These are phyloP conservation scores for Pygoscelis antarcticus DNA, from an alignment of 2,113 vertebrate species.

Conservation along the genomic window DNA sequence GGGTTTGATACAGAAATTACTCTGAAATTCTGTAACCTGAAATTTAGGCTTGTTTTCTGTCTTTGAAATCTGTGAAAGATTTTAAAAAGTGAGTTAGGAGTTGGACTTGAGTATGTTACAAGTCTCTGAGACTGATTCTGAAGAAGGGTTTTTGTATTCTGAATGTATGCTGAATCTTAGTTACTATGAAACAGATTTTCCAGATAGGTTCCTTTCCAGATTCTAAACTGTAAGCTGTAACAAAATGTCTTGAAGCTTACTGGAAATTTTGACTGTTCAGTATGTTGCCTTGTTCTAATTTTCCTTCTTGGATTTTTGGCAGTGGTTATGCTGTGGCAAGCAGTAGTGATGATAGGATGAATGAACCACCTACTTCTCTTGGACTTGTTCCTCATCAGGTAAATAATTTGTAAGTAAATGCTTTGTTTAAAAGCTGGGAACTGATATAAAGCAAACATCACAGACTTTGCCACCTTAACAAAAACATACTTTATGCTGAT, in stretches of 20 bases:
- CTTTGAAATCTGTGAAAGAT: background rate
- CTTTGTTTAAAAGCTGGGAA: background rate
- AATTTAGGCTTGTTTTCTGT: background rate
- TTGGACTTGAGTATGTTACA: background rate
- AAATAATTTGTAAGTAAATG: slow-evolving; percentile 46
- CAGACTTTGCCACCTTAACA: background rate
- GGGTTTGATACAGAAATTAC: background rate
- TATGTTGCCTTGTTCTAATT: slow-evolving; percentile 37
- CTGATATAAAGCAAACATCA: background rate
- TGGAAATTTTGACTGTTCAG: background rate
- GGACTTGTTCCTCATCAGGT: slow-evolving; percentile 98
- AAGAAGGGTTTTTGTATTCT: background rate
- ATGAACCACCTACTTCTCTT: slow-evolving; percentile 94
- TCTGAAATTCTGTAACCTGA: background rate
- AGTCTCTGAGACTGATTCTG: background rate
- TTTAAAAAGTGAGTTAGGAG: background rate
- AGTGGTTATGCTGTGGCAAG: slow-evolving; percentile 97
- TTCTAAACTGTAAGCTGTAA: background rate
- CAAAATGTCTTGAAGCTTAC: background rate
- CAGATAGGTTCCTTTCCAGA: background rate
- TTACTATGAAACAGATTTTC: background rate
- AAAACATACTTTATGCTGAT: background rate
- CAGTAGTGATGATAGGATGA: slow-evolving; percentile 98
- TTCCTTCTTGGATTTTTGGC: slow-evolving; percentile 31
- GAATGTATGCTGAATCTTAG: background rate